Evolutionary conservation across 2,888 invertebrate species (phyloP).

Genomic region (Bellardia bayeri): DNA sequence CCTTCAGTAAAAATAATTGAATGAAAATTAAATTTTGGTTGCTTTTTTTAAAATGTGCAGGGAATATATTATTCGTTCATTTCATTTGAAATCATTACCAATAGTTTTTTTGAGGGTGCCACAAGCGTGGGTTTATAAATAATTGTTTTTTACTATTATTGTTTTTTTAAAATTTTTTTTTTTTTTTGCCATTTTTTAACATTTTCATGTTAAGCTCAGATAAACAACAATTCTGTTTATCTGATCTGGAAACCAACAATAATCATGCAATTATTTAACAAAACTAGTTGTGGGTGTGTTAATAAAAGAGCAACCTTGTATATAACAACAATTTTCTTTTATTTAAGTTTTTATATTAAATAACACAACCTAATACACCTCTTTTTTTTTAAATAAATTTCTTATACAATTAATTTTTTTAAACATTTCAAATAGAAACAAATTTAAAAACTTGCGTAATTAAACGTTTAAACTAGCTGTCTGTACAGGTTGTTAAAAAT

Average conservation of each 20-base stretch:
- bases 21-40: too few species aligned
- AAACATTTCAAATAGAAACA: too few species aligned
- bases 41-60: too few species aligned
- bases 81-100: too few species aligned
- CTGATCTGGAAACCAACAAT: constrained; percentile 4
- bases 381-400: neutral
- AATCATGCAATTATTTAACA: neutral
- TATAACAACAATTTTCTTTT: neutral
- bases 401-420: neutral
- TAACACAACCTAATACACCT: neutral
- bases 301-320: neutral
- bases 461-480: too few species aligned
- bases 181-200: neutral
- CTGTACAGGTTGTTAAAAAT: too few species aligned
- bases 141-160: constrained; percentile 2
- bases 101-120: neutral
- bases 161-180: neutral
- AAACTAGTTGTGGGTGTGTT: constrained; percentile 26
- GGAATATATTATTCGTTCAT: too few species aligned
- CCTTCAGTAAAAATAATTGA: too few species aligned
- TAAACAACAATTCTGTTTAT: neutral
- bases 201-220: neutral
- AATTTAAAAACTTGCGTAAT: neutral
- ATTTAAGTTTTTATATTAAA: neutral
- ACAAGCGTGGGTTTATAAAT: constrained; percentile 6